Conservation (phyloP, 2,113 vertebrate genomes). For the Sceloporus undulatus region DNA sequence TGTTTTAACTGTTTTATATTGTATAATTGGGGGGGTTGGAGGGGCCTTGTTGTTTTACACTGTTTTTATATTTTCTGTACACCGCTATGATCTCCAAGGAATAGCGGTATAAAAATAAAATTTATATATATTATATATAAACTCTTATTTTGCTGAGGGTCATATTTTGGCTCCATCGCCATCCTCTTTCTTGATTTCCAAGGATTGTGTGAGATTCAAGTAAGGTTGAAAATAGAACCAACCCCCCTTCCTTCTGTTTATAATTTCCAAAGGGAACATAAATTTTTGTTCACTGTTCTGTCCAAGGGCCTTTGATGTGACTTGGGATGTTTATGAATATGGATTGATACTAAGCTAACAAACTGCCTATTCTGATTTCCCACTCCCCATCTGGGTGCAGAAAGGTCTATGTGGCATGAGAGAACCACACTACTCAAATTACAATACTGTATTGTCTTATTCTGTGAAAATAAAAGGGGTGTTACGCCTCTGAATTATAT, state of each 20-base stretch:
- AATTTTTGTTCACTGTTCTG: no score
- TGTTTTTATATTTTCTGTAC: no score
- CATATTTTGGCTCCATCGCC: no score
- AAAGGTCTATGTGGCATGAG: background rate
- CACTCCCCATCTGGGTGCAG: no score
- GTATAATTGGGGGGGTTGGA: no score
- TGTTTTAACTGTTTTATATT: no score
- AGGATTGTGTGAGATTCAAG: background rate
- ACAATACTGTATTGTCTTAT: no score
- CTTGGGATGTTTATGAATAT: background rate
- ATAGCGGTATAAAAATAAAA: no score
- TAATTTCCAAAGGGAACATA: background rate
- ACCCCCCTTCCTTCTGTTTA: background rate
- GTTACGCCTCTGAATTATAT: background rate
- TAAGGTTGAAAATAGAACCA: background rate
- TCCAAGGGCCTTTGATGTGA: background rate
- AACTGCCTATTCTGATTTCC: background rate
- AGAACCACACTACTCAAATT: background rate
- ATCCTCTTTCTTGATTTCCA: background rate
- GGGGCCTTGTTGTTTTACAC: no score
- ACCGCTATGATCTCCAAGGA: no score
- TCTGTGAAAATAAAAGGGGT: background rate
- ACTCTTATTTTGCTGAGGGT: background rate
- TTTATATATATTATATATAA: no score
- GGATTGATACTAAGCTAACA: background rate